phyloP scores from a whole-genome alignment of 2,797 vertebrate species.

The Eutrigla gurnardus region DNA sequence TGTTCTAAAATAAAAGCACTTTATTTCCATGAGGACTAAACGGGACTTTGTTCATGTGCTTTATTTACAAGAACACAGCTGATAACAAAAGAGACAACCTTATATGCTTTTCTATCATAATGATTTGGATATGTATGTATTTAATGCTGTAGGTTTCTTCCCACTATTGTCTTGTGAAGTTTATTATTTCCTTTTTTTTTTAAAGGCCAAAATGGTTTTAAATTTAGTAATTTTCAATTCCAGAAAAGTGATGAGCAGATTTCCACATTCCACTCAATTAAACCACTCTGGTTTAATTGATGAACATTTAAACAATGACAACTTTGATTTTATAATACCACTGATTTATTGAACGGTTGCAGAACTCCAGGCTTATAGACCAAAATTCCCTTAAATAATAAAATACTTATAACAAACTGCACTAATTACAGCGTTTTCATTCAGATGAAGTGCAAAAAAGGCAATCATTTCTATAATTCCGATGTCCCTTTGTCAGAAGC shows the following conservation, averaged over 20 bases:
- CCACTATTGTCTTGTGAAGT: neutral
- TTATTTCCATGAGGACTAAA: slow-evolving; percentile 79
- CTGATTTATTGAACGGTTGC: neutral
- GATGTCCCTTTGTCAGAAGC: neutral
- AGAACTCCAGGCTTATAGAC: neutral
- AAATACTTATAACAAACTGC: neutral
- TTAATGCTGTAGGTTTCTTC: neutral
- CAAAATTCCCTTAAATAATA: neutral
- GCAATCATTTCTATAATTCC: neutral
- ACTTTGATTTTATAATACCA: neutral
- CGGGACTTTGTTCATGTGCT: slow-evolving; percentile 3
- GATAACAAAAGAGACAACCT: neutral
- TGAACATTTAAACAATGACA: neutral
- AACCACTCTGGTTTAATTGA: neutral
- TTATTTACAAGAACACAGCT: neutral
- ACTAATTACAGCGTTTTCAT: neutral
- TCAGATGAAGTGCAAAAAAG: neutral
- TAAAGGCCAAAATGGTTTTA: neutral
- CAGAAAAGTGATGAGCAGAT: neutral
- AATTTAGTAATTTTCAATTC: neutral
- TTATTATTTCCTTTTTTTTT: neutral
- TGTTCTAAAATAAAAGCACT: slow-evolving; percentile 87
- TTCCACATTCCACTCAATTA: neutral
- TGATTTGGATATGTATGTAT: neutral
- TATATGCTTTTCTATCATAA: neutral